Conservation (phyloP, 2,888 invertebrate species). For the Eumerus sabulonum region DNA sequence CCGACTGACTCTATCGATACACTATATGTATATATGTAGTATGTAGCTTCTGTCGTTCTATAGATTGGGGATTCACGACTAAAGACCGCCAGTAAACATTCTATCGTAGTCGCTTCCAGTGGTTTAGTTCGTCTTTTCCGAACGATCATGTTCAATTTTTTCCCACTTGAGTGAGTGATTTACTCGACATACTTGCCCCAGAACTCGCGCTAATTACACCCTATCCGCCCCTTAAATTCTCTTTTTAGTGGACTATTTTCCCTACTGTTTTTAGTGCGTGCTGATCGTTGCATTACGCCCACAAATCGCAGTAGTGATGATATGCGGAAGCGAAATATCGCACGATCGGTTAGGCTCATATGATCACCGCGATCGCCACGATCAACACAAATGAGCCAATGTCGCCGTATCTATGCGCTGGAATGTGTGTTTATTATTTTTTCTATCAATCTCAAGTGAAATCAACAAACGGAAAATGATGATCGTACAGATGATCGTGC, state of each 20-base stretch:
- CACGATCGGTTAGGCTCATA: no score
- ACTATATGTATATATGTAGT: no score
- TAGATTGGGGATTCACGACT: constrained; percentile 58
- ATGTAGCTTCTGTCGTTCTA: constrained; percentile 44
- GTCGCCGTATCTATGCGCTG: background rate
- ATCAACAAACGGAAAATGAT: no score
- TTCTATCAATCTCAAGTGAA: constrained; percentile 35
- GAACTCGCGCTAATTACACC: constrained; percentile 21
- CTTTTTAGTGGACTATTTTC: no score
- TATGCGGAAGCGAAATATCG: no score
- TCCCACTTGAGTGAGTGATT: background rate
- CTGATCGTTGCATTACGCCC: constrained; percentile 24
- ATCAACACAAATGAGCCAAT: no score
- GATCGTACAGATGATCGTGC: no score
- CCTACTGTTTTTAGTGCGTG: constrained; percentile 30
- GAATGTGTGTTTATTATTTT: background rate
- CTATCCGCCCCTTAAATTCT: constrained; percentile 33
- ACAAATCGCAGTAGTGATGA: constrained; percentile 5
- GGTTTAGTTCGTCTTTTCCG: constrained; percentile 42
- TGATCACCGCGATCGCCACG: no score
- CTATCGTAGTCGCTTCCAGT: constrained; percentile 66
- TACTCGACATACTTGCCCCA: no score
- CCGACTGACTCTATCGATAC: constrained; percentile 20
- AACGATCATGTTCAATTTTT: constrained; percentile 4
- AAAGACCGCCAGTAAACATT: constrained; percentile 58